phyloP scores from a whole-genome alignment of 1,140 invertebrate species.

The Phthorimaea operculella region DNA sequence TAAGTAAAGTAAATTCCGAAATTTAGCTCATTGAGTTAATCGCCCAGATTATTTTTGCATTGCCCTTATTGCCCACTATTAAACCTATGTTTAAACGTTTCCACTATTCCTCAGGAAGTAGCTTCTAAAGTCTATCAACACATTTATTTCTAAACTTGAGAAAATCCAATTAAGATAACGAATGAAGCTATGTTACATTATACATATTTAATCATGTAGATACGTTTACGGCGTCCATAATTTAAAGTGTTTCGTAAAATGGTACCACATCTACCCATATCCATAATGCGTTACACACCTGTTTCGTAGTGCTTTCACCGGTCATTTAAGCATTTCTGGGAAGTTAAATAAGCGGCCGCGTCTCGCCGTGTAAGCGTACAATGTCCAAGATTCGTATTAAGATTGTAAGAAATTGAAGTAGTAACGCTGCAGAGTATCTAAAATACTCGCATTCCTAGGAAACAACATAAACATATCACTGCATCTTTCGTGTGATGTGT shows the following conservation, averaged over 20 bases:
- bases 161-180: no score
- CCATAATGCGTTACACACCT: conserved; percentile 31
- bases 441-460: conserved; percentile 3
- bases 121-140: no score
- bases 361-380: conserved; percentile 13
- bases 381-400: conserved; percentile 22
- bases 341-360: conserved; percentile 30
- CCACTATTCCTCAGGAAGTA: no score
- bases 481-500: no score
- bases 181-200: no score
- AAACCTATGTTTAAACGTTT: no score
- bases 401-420: conserved; percentile 17
- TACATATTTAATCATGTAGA: no score
- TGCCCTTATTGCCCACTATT: no score
- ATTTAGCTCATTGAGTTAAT: no score
- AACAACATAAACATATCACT: background rate
- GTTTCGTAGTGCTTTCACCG: conserved; percentile 36
- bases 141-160: no score
- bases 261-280: conserved; percentile 25
- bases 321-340: conserved; percentile 37
- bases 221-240: conserved; percentile 3
- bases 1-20: no score
- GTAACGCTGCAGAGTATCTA: background rate
- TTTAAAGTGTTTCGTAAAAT: conserved; percentile 24
- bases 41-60: no score